phyloP scores from a whole-genome alignment of 2,113 vertebrate genomes.

The Phycodurus eques region DNA sequence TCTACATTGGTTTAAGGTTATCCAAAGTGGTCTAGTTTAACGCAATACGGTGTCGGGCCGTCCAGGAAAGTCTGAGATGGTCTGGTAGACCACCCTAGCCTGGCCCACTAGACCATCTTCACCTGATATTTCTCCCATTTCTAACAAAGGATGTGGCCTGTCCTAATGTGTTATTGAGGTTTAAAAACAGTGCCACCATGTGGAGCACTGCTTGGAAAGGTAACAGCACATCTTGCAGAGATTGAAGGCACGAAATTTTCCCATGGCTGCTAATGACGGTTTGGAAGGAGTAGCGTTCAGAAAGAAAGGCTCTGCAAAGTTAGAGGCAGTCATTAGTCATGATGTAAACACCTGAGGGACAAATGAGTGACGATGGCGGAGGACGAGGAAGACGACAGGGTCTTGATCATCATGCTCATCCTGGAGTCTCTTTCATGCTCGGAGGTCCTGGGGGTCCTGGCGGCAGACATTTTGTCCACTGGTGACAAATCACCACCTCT shows the following conservation, averaged over 20 bases:
- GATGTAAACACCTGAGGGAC: not conserved
- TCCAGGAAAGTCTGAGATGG: no score
- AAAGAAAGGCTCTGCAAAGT: not conserved
- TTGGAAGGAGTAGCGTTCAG: not conserved
- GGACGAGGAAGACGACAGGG: slow-evolving; percentile 14
- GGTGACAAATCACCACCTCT: slow-evolving; percentile 35
- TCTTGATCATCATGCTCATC: slow-evolving; percentile 23
- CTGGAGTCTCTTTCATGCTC: not conserved
- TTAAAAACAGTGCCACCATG: not conserved
- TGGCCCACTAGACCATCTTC: not conserved
- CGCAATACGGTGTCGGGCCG: no score
- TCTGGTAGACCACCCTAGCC: no score
- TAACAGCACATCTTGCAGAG: not conserved
- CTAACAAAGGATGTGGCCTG: not conserved
- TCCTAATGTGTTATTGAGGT: not conserved
- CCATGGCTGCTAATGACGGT: not conserved
- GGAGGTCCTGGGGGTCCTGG: not conserved
- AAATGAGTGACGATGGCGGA: slow-evolving; percentile 2
- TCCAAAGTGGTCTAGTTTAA: no score
- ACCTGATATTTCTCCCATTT: not conserved
- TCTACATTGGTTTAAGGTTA: no score
- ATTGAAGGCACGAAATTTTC: not conserved
- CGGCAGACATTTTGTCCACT: slow-evolving; percentile 23
- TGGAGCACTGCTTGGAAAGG: not conserved
- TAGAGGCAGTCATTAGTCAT: slow-evolving; percentile 12